Evolutionary conservation across 2,888 invertebrate species (phyloP), one percentile per base, ranked within the genome.

Genomic region (Galerucella calmariensis): DNA sequence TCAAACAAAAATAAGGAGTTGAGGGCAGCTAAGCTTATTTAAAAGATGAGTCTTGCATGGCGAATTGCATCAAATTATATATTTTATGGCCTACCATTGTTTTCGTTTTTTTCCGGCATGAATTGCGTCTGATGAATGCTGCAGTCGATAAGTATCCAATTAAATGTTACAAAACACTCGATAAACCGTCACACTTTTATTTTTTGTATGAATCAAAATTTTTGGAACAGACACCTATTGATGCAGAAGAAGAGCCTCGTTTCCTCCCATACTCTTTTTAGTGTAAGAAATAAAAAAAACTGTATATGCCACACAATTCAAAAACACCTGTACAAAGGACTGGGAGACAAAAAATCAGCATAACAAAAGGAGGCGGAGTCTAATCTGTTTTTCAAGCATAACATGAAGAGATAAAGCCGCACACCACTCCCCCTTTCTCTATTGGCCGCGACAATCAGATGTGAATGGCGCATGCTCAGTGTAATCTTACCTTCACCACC

Each of bases 271-370:
- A 74, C 69, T 75, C 78, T 78, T 76, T 79, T 81, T 77, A 76
- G 77, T 75, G 79, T 20, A 20, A 80, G 78, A 81, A 80, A 82
- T 78, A 80, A 80, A 80, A 48, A 56, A 74, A 72, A 79, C 78
- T 79, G 78, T 73, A 79, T 79, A 80, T 77, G 78, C 77, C 79
- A 80, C 80, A 86, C 85, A 86, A 87, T 86, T 84, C 84, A 81
- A 83, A 87, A 87, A 87, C 87, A 87, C 87, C 87, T 87, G 87
- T 87, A 87, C 83, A 87, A 87, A 86, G 85, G 85, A 83, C 84
- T 82, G 84, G 86, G 86, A 87, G 86, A 87, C 85, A 87, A 87
- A 87, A 86, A 87, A 87, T 87, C 87, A 87, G 85, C 87, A 87
- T 86, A 81, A 87, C 87, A 87, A 87, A 85, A 79, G 83, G 75